Percentiles rank a stretch among this genome's conserved stretches.
phyloP scores from a whole-genome alignment of 30 jellyfish, hydroid and myxozoan genomes.

The Catostylus mosaicus region DNA sequence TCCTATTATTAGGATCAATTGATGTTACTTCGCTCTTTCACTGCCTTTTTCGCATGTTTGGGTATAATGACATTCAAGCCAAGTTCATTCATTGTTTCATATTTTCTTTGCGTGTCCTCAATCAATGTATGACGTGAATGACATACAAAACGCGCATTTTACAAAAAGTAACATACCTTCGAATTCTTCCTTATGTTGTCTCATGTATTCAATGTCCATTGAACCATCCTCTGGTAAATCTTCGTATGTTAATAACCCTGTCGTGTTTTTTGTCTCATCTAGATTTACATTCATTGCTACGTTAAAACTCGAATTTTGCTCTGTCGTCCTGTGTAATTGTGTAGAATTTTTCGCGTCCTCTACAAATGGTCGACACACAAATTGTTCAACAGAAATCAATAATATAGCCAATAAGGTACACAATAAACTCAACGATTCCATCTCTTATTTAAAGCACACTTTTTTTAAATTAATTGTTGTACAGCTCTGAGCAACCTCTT shows the following conservation, averaged over 20 bases:
- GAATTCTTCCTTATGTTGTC: conserved; percentile 6
- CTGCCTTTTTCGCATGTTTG: conserved; percentile 33
- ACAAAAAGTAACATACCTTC: conserved; percentile 25
- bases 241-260: conserved; percentile 25
- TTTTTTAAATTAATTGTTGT: too few species aligned
- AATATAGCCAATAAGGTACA: neutral
- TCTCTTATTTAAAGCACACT: neutral
- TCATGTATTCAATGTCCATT: conserved; percentile 37
- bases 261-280: neutral
- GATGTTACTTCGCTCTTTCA: neutral
- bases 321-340: neutral
- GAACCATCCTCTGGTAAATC: conserved; percentile 73
- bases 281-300: neutral
- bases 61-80: conserved; percentile 13
- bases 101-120: too few species aligned
- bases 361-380: conserved; percentile 35
- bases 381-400: conserved; percentile 19
- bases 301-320: neutral
- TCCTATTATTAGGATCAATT: conserved; percentile 11
- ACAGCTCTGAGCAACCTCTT: neutral
- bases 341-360: conserved; percentile 45
- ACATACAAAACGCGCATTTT: neutral
- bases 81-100: conserved; percentile 35
- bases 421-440: conserved; percentile 1
- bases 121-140: neutral